Base-by-base conservation (phyloP, 2,888 invertebrate species). In the Rhopalosiphum nymphaeae region DNA sequence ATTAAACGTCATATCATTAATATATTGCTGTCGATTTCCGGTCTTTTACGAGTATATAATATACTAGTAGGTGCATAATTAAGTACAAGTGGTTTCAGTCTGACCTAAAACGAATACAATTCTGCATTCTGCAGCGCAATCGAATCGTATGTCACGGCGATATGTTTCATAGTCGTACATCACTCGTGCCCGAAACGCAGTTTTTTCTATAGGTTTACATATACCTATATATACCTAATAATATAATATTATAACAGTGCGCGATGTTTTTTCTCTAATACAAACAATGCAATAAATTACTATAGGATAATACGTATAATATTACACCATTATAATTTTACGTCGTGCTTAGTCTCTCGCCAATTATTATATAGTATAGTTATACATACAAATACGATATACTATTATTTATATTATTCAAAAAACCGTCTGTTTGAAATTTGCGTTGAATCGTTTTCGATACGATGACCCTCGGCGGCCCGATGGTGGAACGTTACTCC, bases 21-120 rank as follows among this genome's bases (percentile, higher is more conserved):
- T 87, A 61, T 36, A 36, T 92, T 61, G 26, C 21, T 3, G 26
- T 4, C 36, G 92, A 92, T 87, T 92, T 92, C 92, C 61, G 92
- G 87, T 87, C 49, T 61, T 46, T 49, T 29, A 87, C 16, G 86
- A 86, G 46, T 86, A 36, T 9, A 36, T 78, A 9, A 78, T 78
- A 36, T 78, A 36, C 21, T 2, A 67, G 36, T 36, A 78, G 36
- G 36, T 78, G n/a, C 21, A 36, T 78, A 36, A n/a, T 67, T 16
- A 36, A 67, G 2, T n/a, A 67, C 57, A 16, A 29, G 42, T n/a
- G 57, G 61, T 49, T 61, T n/a, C 11, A 29, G 61, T 42, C 26
- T 92, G 92, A 92, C 92, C 87, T 92, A 92, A 87, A 92, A 87
- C 36, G n/a, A 85, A 61, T 9, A 26, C 10, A 87, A 92, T 78